These are phyloP conservation scores for Oopsacas minuta DNA, from an alignment of 37 sponge, comb jelly and placozoan genomes.

Conservation along the genomic window DNA sequence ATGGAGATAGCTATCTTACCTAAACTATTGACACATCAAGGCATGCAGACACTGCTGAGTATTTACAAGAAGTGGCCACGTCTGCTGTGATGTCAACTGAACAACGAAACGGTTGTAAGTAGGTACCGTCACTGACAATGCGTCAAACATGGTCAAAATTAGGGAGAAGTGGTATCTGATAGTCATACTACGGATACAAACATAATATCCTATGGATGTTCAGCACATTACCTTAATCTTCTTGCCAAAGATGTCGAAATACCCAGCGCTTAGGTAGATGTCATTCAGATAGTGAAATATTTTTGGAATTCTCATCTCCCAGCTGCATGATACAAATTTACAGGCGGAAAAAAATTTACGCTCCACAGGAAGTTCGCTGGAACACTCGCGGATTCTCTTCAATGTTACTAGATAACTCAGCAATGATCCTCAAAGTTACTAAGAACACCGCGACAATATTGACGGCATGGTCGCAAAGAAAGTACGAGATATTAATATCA, in stretches of 20 bases:
- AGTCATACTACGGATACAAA: background rate
- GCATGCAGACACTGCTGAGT: background rate
- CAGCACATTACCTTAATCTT: conserved; percentile 8
- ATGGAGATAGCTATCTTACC: background rate
- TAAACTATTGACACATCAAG: conserved; percentile 4
- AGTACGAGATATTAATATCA: background rate
- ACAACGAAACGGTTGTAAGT: background rate
- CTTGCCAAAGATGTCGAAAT: conserved; percentile 11
- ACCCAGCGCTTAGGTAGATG: background rate
- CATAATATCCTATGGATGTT: background rate
- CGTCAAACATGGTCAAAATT: conserved; percentile 5
- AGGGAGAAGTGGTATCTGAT: background rate
- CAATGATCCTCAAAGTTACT: background rate
- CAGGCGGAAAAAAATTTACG: background rate
- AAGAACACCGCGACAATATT: conserved; percentile 4
- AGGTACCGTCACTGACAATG: background rate
- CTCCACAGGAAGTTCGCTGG: background rate
- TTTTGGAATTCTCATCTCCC: conserved; percentile 12
- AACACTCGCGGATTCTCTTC: conserved; percentile 11
- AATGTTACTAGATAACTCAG: conserved; percentile 7
- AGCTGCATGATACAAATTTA: background rate
- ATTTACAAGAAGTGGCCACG: background rate
- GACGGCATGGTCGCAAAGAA: background rate
- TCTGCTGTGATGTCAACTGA: conserved; percentile 1
- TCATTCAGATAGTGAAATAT: conserved; percentile 11